Evolutionary conservation across 2,113 vertebrate species (phyloP).

Genomic region (Eleginops maclovinus): DNA sequence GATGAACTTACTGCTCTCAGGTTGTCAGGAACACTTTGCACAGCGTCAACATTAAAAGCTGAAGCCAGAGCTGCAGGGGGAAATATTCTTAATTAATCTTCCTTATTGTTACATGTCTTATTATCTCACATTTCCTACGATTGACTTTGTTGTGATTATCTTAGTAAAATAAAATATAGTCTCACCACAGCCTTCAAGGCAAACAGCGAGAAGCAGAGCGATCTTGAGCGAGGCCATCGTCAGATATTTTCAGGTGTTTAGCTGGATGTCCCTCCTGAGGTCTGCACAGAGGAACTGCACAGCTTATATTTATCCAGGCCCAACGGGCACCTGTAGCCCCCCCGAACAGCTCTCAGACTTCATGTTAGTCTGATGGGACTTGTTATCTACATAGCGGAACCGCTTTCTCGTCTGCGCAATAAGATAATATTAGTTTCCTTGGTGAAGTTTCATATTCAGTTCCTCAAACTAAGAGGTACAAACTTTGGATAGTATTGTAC

Average conservation of each 20-base stretch:
- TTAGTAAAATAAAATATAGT: background rate
- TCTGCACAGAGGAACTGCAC: conserved; percentile 15
- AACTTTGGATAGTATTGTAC: background rate
- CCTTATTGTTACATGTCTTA: background rate
- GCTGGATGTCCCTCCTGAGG: background rate
- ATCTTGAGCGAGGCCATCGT: conserved; percentile 64
- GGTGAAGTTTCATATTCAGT: conserved; percentile 45
- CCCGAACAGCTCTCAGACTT: conserved; percentile 14
- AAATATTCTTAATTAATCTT: conserved; percentile 11
- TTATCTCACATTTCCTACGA: background rate
- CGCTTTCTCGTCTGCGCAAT: background rate
- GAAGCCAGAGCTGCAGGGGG: conserved; percentile 55
- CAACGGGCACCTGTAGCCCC: background rate
- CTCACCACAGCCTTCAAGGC: conserved; percentile 71
- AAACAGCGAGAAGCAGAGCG: conserved; percentile 58
- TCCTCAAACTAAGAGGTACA: conserved; percentile 35
- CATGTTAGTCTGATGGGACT: conserved; percentile 4
- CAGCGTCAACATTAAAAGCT: conserved; percentile 8
- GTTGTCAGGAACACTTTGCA: conserved; percentile 30
- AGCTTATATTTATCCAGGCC: conserved; percentile 40
- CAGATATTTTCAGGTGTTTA: background rate
- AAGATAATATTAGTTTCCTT: conserved; percentile 13
- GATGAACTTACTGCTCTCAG: conserved; percentile 38
- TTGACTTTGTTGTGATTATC: background rate
- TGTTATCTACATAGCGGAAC: conserved; percentile 15